A percentile compares a stretch with the other conserved stretches of the same genome.
Evolutionary conservation across 2,113 vertebrate species (phyloP).

Genomic region (Polypterus bichir): DNA sequence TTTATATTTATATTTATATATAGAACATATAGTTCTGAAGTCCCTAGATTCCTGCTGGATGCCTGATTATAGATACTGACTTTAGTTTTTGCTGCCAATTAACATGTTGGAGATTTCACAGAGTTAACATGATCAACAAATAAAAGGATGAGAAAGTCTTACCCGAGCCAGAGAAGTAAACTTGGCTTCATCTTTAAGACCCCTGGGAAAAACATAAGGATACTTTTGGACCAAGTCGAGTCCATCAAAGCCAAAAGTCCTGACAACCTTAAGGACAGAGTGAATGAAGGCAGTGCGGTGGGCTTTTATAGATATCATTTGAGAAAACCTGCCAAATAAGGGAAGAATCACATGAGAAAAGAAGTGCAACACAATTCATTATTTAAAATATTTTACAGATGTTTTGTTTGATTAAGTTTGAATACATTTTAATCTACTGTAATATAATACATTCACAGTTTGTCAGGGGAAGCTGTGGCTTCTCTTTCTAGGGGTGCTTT

Average conservation of each 20-base stretch:
- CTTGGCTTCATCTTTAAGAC: slow-evolving; percentile 14
- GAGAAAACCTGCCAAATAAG: slow-evolving; percentile 25
- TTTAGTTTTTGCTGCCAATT: no score
- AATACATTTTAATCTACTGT: no score
- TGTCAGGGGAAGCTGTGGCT: no score
- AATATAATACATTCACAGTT: no score
- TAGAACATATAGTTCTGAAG: no score
- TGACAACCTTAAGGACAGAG: slow-evolving; percentile 26
- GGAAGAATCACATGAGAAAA: not conserved
- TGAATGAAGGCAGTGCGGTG: slow-evolving; percentile 26
- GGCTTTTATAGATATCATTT: slow-evolving; percentile 19
- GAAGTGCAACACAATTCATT: not conserved
- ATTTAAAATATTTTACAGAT: not conserved
- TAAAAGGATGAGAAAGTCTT: not conserved
- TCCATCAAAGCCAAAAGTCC: slow-evolving; percentile 32
- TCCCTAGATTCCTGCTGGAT: no score
- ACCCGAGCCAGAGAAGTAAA: slow-evolving; percentile 34
- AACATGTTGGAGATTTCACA: no score
- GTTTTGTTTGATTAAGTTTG: no score
- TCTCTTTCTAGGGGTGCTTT: no score
- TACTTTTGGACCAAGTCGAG: slow-evolving; percentile 35
- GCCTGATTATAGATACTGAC: no score
- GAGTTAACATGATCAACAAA: no score
- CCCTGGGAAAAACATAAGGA: slow-evolving; percentile 10
- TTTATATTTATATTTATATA: no score